Evolutionary conservation across 2,888 invertebrate species (phyloP).

Genomic region (Agonopterix heracliana): DNA sequence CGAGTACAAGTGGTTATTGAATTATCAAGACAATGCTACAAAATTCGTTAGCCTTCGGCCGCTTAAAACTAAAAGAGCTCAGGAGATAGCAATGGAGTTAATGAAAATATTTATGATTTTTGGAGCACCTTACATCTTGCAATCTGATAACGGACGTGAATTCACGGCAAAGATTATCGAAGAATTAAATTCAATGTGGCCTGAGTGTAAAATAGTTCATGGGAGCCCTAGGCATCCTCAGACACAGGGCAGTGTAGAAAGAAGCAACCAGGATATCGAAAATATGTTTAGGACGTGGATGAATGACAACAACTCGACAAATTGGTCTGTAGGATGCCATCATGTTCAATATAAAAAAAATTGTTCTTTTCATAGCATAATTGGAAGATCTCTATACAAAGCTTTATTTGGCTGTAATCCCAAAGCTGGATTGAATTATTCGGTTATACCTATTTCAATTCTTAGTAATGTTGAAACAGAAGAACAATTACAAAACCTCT

Average conservation of each 20-base stretch:
- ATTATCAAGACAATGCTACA: constrained; percentile 34
- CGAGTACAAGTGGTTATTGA: constrained; percentile 34
- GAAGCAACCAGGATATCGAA: background rate
- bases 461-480: no score
- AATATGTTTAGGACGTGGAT: background rate
- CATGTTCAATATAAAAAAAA: background rate
- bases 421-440: no score
- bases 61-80: constrained; percentile 17
- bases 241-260: background rate
- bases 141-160: constrained; percentile 1
- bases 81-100: constrained; percentile 21
- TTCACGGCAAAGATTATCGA: background rate
- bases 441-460: no score
- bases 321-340: background rate
- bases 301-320: background rate
- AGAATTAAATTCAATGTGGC: background rate
- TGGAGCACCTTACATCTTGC: constrained; percentile 1
- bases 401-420: background rate
- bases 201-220: background rate
- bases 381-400: background rate
- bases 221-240: background rate
- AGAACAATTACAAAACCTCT: background rate
- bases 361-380: background rate
- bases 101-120: constrained; percentile 14
- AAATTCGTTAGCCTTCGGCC: constrained; percentile 30